These are phyloP conservation scores for Mesocricetus auratus DNA, from an alignment of 2,113 vertebrate genomes.

Conservation along the genomic window DNA sequence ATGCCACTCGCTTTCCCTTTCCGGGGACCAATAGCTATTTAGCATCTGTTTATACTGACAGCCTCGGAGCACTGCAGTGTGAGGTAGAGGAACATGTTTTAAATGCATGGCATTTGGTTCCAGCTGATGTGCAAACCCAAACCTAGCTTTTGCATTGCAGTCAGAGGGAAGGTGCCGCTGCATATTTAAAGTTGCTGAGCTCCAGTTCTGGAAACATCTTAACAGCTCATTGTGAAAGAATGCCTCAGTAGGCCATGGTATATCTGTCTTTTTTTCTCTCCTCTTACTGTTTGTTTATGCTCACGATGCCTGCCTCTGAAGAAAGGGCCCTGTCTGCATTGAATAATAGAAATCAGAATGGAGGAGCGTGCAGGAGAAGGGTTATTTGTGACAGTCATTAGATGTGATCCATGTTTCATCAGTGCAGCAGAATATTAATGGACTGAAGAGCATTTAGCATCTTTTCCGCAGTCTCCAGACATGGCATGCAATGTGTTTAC, in stretches of 20 bases:
- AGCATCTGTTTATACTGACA: conserved; percentile 85
- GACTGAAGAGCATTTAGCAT: conserved; percentile 81
- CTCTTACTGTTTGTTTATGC: conserved; percentile 87
- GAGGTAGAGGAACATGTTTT: conserved; percentile 88
- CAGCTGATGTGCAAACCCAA: conserved; percentile 80
- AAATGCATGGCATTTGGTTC: conserved; percentile 88
- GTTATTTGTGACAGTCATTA: conserved; percentile 80
- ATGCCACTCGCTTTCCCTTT: conserved; percentile 84
- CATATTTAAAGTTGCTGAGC: conserved; percentile 86
- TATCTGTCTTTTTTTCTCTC: conserved; percentile 80
- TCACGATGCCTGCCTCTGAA: conserved; percentile 83
- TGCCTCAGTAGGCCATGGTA: conserved; percentile 87
- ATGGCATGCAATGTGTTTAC: conserved; percentile 85
- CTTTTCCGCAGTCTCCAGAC: conserved; percentile 81
- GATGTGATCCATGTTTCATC: conserved; percentile 77
- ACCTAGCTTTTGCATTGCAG: conserved; percentile 85
- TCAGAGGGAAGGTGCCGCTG: conserved; percentile 77
- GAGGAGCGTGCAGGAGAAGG: conserved; percentile 79
- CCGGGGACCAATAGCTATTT: conserved; percentile 84
- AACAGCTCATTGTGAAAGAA: conserved; percentile 84
- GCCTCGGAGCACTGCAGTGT: conserved; percentile 88
- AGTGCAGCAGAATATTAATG: conserved; percentile 84
- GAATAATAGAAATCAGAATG: conserved; percentile 83
- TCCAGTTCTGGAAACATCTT: conserved; percentile 83
- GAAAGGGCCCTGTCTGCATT: conserved; percentile 87